Base-by-base conservation (phyloP, 2,797 vertebrate genomes). In the Poecilia picta region DNA sequence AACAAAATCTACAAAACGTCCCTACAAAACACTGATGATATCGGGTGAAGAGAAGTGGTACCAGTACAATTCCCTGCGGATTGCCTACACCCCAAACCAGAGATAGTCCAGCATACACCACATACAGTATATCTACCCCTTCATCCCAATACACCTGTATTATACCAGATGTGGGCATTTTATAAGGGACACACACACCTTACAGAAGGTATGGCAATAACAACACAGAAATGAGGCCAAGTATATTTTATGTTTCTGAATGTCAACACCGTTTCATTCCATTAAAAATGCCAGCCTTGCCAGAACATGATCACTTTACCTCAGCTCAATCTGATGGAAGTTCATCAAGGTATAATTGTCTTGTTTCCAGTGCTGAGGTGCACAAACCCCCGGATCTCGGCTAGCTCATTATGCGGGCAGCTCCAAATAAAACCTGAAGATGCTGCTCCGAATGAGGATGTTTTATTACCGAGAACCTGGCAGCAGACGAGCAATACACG, bases 391-490 rank as follows among this genome's bases (percentile, higher is more conserved):
- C 74, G 23, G 43, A 77, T 83, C 76, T 80, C 43, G 70, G 62
- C 74, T 72, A 68, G 36, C 85, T 88, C 82, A 90, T 89, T 91
- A 89, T 84, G 85, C 23, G 0, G 73, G 86, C 84, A 43, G 80
- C 79, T 83, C 76, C 87, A 88, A 85, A 84, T 92, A 86, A 92
- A 94, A 92, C 85, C 77, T 20, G 49, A 81, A 46, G 81, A 49
- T 53, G 47, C 12, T 18, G 59, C 72, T 72, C 79, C 91, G 90
- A 89, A 84, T 90, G 91, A 92, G 92, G 87, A 87, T 74, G 68
- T 86, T 93, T 94, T 91, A 92, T 86, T 82, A 89, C 84, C 82
- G 76, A 76, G 74, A 85, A 78, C 77, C 75, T 72, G n/a, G 85
- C 82, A 81, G 88, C 90, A 91, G 92, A 91, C 91, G 90, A 93